Base-by-base conservation (phyloP, 2,888 invertebrate species). In the Ophion slaviceki region DNA sequence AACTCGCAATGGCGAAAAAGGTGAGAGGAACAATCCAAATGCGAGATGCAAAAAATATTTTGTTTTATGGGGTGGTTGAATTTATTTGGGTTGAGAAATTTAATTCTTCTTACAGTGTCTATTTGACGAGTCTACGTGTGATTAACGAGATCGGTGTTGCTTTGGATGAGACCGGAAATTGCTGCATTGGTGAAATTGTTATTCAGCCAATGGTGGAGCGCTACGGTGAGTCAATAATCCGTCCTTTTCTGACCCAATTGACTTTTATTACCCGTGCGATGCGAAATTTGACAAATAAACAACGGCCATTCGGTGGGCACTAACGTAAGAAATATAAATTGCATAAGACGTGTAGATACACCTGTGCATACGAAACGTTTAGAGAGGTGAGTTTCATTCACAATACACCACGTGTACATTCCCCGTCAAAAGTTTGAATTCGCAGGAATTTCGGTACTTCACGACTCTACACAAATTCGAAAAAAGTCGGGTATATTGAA, bases 61-160 rank as follows among this genome's bases (percentile, higher is more conserved):
- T 70, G 45, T 71, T 28, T 53, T 1, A 17, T 28, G 17, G n/a
- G 10, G 20, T 36, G 6, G n/a, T 40, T 45, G 8, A 14, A 32
- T 17, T 57, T 8, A 47, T 24, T 47, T 10, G 17, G 17, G n/a
- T n/a, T 53, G 47, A 72, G 7, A 6, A 57, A 61, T 61, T 59
- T 24, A 20, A 11, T 78, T 40, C 76, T 78, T 67, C 77, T 88
- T 85, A 17, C 82, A 93, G 92, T 53, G 85, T 89, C 24, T 93
- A 91, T 79, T 85, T 85, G n/a, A 92, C 92, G 0, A 89, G 90
- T 77, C 71, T 92, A 82, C 91, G 85, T 72, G 91, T 91, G n/a
- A 90, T 92, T 24, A 89, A 92, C 68, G 93, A 93, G 84, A 92
- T 94, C 45, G 93, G 93, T 0, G 82, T 94, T 3, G 88, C 90